phyloP scores from a whole-genome alignment of 1,140 invertebrate species.

The Palaemon carinicauda region DNA sequence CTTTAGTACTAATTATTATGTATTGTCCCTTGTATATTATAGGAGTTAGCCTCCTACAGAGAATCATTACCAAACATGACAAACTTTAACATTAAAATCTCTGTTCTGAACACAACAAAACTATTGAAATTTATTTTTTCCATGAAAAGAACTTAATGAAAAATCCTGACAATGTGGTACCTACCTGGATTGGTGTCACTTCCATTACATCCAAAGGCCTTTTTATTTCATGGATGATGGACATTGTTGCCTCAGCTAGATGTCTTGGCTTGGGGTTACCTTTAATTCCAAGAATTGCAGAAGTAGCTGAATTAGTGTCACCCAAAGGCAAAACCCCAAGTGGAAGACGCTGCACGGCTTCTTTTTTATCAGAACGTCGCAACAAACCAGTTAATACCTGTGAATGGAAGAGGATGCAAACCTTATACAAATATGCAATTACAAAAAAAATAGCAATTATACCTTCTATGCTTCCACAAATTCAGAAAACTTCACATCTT shows the following conservation, averaged over 20 bases:
- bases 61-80: no score
- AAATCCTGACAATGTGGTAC: conserved; percentile 53
- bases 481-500: no score
- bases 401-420: conserved; percentile 59
- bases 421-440: neutral
- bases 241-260: conserved; percentile 82
- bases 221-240: conserved; percentile 78
- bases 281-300: conserved; percentile 68
- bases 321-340: conserved; percentile 88
- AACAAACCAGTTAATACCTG: conserved; percentile 75
- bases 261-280: conserved; percentile 71
- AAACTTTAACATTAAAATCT: no score
- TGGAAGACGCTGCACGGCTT: conserved; percentile 69
- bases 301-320: conserved; percentile 77
- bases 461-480: neutral
- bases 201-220: conserved; percentile 82
- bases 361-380: conserved; percentile 73
- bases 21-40: no score
- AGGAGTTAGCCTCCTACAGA: no score
- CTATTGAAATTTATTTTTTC: neutral
- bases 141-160: neutral
- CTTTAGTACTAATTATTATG: no score
- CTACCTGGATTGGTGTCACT: conserved; percentile 73
- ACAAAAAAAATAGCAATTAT: neutral
- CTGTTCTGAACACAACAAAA: no score